Conservation (phyloP, 2,113 vertebrate genomes). For the Scomber scombrus region DNA sequence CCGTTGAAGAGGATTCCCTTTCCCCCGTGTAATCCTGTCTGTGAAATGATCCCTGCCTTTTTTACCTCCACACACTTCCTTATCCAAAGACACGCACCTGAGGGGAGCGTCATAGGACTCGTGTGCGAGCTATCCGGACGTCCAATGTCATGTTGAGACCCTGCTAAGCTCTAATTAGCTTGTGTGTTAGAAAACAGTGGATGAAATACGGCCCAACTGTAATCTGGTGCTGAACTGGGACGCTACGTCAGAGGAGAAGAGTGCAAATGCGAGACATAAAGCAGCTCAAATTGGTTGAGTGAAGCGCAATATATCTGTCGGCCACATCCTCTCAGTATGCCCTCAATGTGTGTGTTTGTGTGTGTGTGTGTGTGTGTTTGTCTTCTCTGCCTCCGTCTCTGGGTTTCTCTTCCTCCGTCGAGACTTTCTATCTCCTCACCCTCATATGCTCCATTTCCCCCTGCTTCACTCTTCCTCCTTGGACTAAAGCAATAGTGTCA, state of each 20-base stretch:
- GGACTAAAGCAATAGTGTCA: conserved; percentile 21
- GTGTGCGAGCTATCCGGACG: conserved; percentile 46
- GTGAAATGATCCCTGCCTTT: conserved; percentile 47
- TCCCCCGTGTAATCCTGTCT: conserved; percentile 52
- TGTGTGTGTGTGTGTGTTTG: conserved; percentile 1
- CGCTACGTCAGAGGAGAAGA: not conserved
- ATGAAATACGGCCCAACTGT: conserved; percentile 45
- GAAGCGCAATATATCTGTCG: conserved; percentile 28
- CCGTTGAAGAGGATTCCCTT: conserved; percentile 28
- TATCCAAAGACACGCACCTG: conserved; percentile 41
- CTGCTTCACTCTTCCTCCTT: conserved; percentile 18
- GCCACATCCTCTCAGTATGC: not conserved
- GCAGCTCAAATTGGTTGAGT: conserved; percentile 17
- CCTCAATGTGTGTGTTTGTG: not conserved
- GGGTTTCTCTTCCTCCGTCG: conserved; percentile 22
- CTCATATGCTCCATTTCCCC: conserved; percentile 36
- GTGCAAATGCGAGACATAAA: conserved; percentile 48
- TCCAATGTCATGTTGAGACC: conserved; percentile 66
- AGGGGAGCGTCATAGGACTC: conserved; percentile 52
- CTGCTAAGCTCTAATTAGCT: conserved; percentile 63
- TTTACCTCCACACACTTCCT: conserved; percentile 29
- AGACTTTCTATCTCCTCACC: conserved; percentile 15
- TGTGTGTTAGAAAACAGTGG: conserved; percentile 33
- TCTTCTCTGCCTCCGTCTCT: not conserved
- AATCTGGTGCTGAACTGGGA: conserved; percentile 34